A percentile compares a stretch with the other conserved stretches of the same genome.
Evolutionary conservation across 2,888 invertebrate genomes (phyloP).

Genomic region (Mantis religiosa): DNA sequence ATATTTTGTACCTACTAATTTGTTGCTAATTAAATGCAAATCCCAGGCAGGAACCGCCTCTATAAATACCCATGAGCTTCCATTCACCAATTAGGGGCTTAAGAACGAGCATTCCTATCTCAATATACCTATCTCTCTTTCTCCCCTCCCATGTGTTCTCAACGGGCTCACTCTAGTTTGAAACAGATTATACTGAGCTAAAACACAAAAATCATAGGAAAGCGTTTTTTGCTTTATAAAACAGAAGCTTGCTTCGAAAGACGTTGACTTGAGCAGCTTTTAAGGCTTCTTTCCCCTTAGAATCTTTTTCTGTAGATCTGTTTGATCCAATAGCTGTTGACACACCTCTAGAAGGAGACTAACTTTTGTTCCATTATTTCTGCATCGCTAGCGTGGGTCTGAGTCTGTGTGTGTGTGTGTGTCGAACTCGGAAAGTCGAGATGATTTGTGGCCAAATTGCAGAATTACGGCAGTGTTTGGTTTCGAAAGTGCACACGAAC

Average conservation of each 20-base stretch:
- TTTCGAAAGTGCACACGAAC: background rate
- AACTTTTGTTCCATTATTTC: background rate
- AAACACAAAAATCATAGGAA: too few species aligned
- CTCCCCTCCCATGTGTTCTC: too few species aligned
- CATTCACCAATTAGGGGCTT: too few species aligned
- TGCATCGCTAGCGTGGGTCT: background rate
- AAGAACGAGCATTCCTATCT: too few species aligned
- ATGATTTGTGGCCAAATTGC: background rate
- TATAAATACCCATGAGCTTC: too few species aligned
- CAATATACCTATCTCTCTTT: too few species aligned
- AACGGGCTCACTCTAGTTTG: too few species aligned
- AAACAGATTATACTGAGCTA: too few species aligned
- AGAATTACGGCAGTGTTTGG: background rate
- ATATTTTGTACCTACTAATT: too few species aligned
- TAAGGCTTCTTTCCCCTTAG: background rate
- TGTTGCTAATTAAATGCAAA: too few species aligned
- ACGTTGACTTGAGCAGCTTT: background rate
- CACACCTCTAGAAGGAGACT: background rate
- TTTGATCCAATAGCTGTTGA: background rate
- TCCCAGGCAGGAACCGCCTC: rapidly evolving
- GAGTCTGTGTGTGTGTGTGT: background rate
- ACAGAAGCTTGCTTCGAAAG: background rate
- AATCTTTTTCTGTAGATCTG: background rate
- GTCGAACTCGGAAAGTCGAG: background rate
- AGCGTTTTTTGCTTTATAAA: background rate